These are phyloP conservation scores for Felis chaus DNA, from an alignment of 2,113 vertebrate species.

Conservation along the genomic window DNA sequence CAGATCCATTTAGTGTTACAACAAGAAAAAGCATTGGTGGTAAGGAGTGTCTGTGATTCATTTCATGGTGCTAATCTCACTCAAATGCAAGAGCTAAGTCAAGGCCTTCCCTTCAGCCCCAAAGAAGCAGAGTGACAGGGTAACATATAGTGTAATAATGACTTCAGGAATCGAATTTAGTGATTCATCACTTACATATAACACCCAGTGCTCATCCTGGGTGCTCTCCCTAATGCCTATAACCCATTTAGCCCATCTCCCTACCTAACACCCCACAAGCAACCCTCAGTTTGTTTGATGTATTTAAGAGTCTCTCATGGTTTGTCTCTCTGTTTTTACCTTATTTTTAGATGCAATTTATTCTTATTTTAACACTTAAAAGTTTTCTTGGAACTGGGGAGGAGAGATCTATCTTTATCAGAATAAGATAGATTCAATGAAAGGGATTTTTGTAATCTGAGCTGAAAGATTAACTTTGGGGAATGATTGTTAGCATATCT, in stretches of 20 bases:
- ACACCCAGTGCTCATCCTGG: too few species aligned
- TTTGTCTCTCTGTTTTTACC: too few species aligned
- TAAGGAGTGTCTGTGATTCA: neutral
- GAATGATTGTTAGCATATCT: neutral
- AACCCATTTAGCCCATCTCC: too few species aligned
- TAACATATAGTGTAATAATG: too few species aligned
- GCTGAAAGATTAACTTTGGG: neutral
- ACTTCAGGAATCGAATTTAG: too few species aligned
- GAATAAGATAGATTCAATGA: neutral
- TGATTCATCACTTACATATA: too few species aligned
- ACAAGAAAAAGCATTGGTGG: neutral
- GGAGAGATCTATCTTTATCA: neutral
- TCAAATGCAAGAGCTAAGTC: neutral
- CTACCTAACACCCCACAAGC: too few species aligned
- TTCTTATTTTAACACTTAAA: slow-evolving; percentile 21
- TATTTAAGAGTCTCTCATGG: too few species aligned
- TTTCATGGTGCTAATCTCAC: neutral
- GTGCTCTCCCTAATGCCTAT: too few species aligned
- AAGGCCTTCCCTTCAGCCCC: neutral
- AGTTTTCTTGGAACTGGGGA: neutral
- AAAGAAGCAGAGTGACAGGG: neutral
- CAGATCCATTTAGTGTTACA: neutral
- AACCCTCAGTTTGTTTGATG: too few species aligned
- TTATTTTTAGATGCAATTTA: neutral
- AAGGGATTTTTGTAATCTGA: neutral